These are phyloP conservation scores for Phanerotoma sp. DNA, from an alignment of 2,888 invertebrate species.

Conservation along the genomic window DNA sequence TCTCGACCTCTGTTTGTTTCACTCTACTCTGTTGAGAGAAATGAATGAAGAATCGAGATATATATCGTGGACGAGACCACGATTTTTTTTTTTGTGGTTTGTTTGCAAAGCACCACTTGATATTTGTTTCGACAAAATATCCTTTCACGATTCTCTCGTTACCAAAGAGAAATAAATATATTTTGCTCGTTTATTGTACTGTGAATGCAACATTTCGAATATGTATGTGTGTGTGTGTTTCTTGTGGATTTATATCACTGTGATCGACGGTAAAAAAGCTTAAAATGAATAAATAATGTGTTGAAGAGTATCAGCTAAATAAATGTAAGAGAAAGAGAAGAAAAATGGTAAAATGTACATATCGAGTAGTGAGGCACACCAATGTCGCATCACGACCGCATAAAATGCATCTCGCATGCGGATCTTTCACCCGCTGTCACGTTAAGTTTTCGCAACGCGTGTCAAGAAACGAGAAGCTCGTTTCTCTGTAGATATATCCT, in stretches of 20 bases:
- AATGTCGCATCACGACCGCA: conserved; percentile 20
- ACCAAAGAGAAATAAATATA: conserved; percentile 7
- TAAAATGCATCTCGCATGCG: conserved; percentile 22
- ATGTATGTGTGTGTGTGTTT: background rate
- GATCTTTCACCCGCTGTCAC: conserved; percentile 23
- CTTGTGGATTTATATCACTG: conserved; percentile 14
- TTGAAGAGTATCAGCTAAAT: background rate
- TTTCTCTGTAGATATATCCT: background rate
- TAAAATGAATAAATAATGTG: conserved; percentile 22
- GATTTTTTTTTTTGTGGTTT: background rate
- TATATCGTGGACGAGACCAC: too few species aligned
- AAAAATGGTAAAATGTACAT: background rate
- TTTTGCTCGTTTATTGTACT: conserved; percentile 11
- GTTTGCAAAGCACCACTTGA: background rate
- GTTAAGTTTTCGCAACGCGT: conserved; percentile 10
- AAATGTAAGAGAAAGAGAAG: background rate
- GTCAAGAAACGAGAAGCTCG: background rate
- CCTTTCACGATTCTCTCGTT: conserved; percentile 2
- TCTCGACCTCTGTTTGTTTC: background rate
- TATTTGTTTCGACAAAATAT: conserved; percentile 23
- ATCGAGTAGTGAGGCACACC: background rate
- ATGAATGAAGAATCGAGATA: too few species aligned
- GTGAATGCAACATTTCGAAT: background rate
- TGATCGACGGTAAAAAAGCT: background rate
- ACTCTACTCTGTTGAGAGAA: background rate